A percentile compares a stretch with the other conserved stretches of the same genome.
These are phyloP conservation scores for Helicorthomorpha holstii DNA, from an alignment of 1,140 invertebrate species.

Conservation along the genomic window DNA sequence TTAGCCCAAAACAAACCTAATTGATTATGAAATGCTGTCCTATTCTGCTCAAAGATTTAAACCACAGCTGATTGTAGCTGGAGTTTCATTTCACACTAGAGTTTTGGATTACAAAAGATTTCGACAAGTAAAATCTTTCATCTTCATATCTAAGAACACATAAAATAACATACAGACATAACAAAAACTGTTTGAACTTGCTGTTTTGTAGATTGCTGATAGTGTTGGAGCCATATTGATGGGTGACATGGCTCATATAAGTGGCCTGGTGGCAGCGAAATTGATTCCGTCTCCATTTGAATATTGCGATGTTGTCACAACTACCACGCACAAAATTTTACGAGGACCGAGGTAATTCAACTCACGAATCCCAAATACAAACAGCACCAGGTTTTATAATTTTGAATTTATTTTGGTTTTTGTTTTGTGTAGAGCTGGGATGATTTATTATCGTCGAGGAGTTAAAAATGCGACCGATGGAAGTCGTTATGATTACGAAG, in stretches of 20 bases:
- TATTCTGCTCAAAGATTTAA: too few species aligned
- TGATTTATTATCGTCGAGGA: conserved; percentile 42
- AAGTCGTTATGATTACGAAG: conserved; percentile 44
- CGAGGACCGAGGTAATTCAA: conserved; percentile 32
- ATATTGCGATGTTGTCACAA: conserved; percentile 42
- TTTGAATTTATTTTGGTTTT: conserved; percentile 4
- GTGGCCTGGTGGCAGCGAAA: conserved; percentile 43
- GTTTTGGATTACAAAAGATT: conserved; percentile 46
- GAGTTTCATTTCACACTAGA: conserved; percentile 45
- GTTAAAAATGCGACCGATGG: conserved; percentile 23
- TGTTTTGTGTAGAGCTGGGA: conserved; percentile 27
- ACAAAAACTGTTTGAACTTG: too few species aligned
- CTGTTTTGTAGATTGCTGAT: conserved; percentile 35
- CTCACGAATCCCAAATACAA: background rate
- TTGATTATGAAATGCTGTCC: too few species aligned
- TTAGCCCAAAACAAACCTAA: too few species aligned
- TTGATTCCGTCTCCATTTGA: conserved; percentile 42
- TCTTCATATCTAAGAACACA: too few species aligned
- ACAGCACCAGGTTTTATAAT: too few species aligned
- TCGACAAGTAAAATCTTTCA: conserved; percentile 21
- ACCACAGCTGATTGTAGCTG: conserved; percentile 48
- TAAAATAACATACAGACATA: too few species aligned
- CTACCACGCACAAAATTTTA: conserved; percentile 44
- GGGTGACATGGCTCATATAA: conserved; percentile 49
- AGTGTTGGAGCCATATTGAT: conserved; percentile 38